These are phyloP conservation scores for Entomobrya proxima DNA, from an alignment of 2,888 invertebrate genomes.

Conservation along the genomic window DNA sequence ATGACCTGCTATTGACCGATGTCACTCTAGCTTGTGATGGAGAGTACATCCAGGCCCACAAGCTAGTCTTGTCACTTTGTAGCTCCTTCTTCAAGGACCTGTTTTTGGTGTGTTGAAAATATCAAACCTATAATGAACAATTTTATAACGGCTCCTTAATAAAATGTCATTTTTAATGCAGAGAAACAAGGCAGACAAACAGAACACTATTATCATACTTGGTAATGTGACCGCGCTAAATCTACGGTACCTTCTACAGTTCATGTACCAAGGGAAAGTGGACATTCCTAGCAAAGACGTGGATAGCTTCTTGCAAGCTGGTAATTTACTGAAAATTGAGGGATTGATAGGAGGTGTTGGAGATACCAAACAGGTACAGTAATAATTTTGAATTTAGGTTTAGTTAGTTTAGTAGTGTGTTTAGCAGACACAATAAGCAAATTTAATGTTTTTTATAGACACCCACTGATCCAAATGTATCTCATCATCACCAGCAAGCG, in stretches of 20 bases:
- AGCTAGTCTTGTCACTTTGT: conserved; percentile 69
- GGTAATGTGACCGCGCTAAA: conserved; percentile 71
- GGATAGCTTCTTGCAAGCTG: conserved; percentile 71
- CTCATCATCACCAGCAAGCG: neutral
- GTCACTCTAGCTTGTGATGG: conserved; percentile 72
- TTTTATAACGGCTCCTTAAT: neutral
- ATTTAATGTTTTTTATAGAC: neutral
- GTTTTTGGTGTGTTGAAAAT: conserved; percentile 69
- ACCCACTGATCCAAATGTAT: neutral
- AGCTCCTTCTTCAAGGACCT: conserved; percentile 73
- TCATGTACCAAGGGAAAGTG: conserved; percentile 72
- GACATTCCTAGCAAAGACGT: conserved; percentile 70
- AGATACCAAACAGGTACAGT: neutral
- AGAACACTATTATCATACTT: conserved; percentile 67
- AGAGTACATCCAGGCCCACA: conserved; percentile 70
- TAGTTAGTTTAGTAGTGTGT: too few species aligned
- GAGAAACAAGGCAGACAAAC: conserved; percentile 63
- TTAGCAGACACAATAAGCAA: too few species aligned
- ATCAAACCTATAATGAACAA: neutral
- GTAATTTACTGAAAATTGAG: conserved; percentile 71
- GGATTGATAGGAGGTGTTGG: conserved; percentile 64
- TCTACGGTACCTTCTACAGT: conserved; percentile 69
- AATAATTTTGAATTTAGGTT: neutral
- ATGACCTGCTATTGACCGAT: conserved; percentile 65
- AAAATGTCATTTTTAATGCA: conserved; percentile 6